Base-by-base conservation (phyloP, 2,113 vertebrate genomes). In the Typhlomys cinereus region DNA sequence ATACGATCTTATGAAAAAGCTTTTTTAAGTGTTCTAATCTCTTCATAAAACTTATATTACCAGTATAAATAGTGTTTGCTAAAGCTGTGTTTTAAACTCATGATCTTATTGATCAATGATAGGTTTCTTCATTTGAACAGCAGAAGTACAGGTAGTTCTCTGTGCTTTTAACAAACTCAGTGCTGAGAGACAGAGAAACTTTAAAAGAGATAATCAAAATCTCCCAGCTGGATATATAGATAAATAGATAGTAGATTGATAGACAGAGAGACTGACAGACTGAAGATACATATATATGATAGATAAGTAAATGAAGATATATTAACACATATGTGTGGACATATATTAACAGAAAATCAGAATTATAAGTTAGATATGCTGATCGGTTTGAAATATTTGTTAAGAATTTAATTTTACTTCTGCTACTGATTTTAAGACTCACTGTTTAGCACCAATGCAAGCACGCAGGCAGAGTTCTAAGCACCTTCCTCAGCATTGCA, bases 1-100 rank as follows among this genome's bases (percentile, higher is more conserved):
- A 95, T 95, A 91, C 78, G 74, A 94, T 95, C 89, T 73, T 90
- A 75, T 70, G 89, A 85, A 94, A 96, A 94, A 36, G 52, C 59
- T 94, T 90, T 93, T 73, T 66, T 18, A 89, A 92, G 64, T 85
- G n/a, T 86, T 91, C 81, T 54, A 11, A 73, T 87, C 44, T 91
- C 70, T 48, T 88, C 17, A 67, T 66, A 94, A 95, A 93, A 93
- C 66, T 70, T 85, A 36, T 57, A 94, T 94, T 85, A 27, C 85
- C 52, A 69, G 13, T 90, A 81, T 36, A 93, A 69, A 75, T 23
- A 66, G 29, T 88, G 71, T 89, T 80, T 94, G 75, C 34, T 17
- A 82, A 92, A 91, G 46, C 27, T 2, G 1, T 57, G 27, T 71
- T 69, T 93, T 48, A 75, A 80, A 74, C 21, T 78, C 29, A 81